Evolutionary conservation across 1,140 invertebrate species (phyloP).

Genomic region (Pogonus chalceus): DNA sequence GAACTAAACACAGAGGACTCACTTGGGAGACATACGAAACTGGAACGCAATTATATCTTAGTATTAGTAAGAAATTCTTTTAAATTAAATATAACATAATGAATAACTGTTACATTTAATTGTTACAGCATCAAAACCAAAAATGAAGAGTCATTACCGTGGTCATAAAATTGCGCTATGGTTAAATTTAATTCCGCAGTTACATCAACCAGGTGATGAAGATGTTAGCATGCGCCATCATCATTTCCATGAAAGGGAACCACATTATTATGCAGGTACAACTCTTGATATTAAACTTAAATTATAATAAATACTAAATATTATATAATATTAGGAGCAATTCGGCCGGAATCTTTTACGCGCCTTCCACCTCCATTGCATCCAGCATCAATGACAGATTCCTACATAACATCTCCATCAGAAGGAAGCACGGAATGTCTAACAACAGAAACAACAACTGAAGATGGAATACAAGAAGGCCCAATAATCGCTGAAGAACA

Average conservation of each 20-base stretch:
- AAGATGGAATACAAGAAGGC: constrained; percentile 21
- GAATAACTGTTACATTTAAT: background rate
- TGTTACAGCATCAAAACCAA: constrained; percentile 54
- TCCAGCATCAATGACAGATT: constrained; percentile 32
- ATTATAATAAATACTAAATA: constrained; percentile 8
- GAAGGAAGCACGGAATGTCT: constrained; percentile 30
- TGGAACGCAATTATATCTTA: constrained; percentile 63
- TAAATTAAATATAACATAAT: background rate
- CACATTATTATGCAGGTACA: constrained; percentile 62
- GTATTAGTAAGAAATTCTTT: constrained; percentile 47
- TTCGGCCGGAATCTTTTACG: constrained; percentile 47
- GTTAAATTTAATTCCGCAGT: constrained; percentile 80
- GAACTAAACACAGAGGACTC: constrained; percentile 46
- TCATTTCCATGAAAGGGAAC: constrained; percentile 61
- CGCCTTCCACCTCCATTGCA: constrained; percentile 40
- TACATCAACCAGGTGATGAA: constrained; percentile 65
- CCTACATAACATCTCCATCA: constrained; percentile 20
- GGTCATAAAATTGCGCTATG: constrained; percentile 89
- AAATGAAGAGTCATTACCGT: constrained; percentile 74
- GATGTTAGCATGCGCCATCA: constrained; percentile 66
- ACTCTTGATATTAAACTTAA: constrained; percentile 9
- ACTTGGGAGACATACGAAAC: constrained; percentile 65
- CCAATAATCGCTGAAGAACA: constrained; percentile 34
- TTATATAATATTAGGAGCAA: constrained; percentile 35
- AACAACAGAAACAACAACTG: constrained; percentile 30